Evolutionary conservation across 2,888 invertebrate genomes (phyloP).

Genomic region (Anarsia innoxiella): DNA sequence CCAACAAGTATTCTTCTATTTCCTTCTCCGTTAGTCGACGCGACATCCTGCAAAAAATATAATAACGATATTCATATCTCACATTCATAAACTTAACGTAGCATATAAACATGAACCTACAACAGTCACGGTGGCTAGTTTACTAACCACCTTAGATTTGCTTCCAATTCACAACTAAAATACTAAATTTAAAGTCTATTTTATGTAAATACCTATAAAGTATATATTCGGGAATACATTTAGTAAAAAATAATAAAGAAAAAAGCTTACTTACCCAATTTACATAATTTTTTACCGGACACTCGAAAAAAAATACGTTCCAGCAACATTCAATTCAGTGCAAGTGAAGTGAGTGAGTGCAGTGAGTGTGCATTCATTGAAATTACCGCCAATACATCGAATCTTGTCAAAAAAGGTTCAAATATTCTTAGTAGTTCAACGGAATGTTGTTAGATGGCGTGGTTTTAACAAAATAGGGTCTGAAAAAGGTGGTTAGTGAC

Average conservation of each 20-base stretch:
- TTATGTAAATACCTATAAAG: slow-evolving; percentile 8
- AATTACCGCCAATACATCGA: slow-evolving; percentile 1
- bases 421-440: slow-evolving; percentile 8
- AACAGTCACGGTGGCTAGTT: slow-evolving; percentile 12
- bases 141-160: slow-evolving; percentile 9
- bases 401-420: slow-evolving; percentile 5
- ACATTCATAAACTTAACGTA: slow-evolving; percentile 6
- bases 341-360: no score
- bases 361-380: slow-evolving; percentile 9
- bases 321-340: slow-evolving; percentile 6
- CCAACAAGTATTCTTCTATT: slow-evolving; percentile 12
- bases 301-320: slow-evolving; percentile 10
- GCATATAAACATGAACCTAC: slow-evolving; percentile 2
- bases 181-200: slow-evolving; percentile 6
- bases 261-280: slow-evolving; percentile 9
- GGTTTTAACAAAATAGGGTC: slow-evolving; percentile 3
- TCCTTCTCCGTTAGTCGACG: slow-evolving; percentile 4
- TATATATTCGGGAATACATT: slow-evolving; percentile 8
- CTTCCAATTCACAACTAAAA: slow-evolving; percentile 7
- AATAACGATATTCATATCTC: background rate
- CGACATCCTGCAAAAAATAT: slow-evolving; percentile 6
- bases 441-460: slow-evolving; percentile 9
- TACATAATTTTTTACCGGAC: slow-evolving; percentile 6
- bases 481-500: slow-evolving; percentile 9
- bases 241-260: slow-evolving; percentile 7